These are phyloP conservation scores for Cheilinus undulatus DNA, from an alignment of 2,113 vertebrate genomes.

Conservation along the genomic window DNA sequence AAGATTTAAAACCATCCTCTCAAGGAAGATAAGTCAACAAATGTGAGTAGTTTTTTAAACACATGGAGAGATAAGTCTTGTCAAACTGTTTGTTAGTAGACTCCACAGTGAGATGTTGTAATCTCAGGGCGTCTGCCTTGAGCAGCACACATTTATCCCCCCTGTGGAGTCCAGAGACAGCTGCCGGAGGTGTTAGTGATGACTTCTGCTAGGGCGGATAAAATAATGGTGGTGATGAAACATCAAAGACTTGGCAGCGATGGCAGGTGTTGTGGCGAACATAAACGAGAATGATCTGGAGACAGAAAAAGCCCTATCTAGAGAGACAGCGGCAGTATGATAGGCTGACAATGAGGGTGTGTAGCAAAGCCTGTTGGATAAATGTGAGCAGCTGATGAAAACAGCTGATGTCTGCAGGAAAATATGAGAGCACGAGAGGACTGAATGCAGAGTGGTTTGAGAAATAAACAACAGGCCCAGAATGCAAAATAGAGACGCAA, in stretches of 20 bases:
- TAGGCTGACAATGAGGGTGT: neutral
- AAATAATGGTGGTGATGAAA: neutral
- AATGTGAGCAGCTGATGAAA: neutral
- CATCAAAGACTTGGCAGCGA: neutral
- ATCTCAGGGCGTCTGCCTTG: neutral
- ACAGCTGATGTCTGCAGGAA: neutral
- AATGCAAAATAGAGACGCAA: neutral
- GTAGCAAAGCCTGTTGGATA: neutral
- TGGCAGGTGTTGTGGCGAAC: neutral
- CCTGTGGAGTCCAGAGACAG: neutral
- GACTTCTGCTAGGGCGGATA: too few relatives aligned
- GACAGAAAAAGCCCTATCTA: too few relatives aligned
- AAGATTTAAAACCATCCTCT: too few relatives aligned
- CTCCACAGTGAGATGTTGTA: neutral
- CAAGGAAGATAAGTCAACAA: too few relatives aligned
- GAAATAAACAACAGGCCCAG: neutral
- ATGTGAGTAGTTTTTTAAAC: too few relatives aligned
- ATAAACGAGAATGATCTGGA: neutral
- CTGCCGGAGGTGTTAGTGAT: neutral
- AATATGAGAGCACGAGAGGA: neutral
- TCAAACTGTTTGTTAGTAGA: neutral
- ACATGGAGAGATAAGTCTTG: too few relatives aligned
- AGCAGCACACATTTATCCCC: neutral
- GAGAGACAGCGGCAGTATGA: too few relatives aligned
- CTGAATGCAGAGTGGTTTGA: too few relatives aligned